phyloP scores from a whole-genome alignment of 2,888 invertebrate species.

The Sinohyriopsis cumingii region DNA sequence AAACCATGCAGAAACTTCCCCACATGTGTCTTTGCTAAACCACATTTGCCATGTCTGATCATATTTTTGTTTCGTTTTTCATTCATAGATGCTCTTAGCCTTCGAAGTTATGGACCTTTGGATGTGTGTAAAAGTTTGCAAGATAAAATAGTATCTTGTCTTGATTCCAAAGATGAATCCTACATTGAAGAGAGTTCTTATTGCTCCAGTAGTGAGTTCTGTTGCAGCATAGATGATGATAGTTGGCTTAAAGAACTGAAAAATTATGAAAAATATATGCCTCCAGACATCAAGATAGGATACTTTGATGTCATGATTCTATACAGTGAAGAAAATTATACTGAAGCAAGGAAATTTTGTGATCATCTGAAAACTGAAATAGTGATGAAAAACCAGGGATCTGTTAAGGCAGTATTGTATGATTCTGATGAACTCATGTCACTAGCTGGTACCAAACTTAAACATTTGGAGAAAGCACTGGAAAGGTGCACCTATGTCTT shows the following conservation, averaged over 20 bases:
- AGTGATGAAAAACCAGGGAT: conserved; percentile 11
- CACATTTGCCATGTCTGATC: too few relatives aligned
- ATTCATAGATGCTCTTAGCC: too few relatives aligned
- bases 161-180: too few relatives aligned
- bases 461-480: conserved; percentile 39
- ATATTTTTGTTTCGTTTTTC: too few relatives aligned
- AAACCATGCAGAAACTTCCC: too few relatives aligned
- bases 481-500: conserved; percentile 58
- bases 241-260: not conserved
- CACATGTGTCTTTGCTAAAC: too few relatives aligned
- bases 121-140: too few relatives aligned
- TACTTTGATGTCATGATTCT: conserved; percentile 55
- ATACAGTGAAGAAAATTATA: conserved; percentile 45
- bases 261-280: conserved; percentile 25
- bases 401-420: conserved; percentile 42
- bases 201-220: too few relatives aligned
- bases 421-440: conserved; percentile 36
- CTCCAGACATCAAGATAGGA: conserved; percentile 35
- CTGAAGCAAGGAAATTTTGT: conserved; percentile 35
- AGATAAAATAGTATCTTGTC: too few relatives aligned
- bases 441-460: conserved; percentile 20
- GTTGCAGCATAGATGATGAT: too few relatives aligned
- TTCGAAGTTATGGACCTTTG: too few relatives aligned
- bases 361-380: conserved; percentile 30
- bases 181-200: too few relatives aligned